Evolutionary conservation across 35 echinoderm and acorn worm species (phyloP), one percentile per base, ranked within the genome.

Genomic region (Heliocidaris tuberculata): DNA sequence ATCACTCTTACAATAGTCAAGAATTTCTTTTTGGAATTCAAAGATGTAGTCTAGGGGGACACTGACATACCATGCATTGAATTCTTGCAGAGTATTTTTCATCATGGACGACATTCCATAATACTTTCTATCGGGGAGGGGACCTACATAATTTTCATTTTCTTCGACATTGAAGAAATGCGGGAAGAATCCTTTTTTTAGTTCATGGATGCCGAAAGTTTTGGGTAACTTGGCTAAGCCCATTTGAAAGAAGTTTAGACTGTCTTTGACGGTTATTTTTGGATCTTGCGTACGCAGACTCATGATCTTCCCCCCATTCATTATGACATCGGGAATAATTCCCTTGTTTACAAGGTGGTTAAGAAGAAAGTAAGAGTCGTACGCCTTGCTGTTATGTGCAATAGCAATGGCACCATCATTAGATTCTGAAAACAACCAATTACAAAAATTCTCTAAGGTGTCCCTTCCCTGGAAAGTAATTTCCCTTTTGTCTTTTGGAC

Each of bases 141-240:
- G 94, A 27, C 94, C 96, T 31, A 95, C 96, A 86, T 97, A 97
- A 31, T 90, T 88, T 95, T 95, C 32, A 94, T 97, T 95, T 49
- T 93, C 92, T 24, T 21, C 24, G 31, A 31, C 94, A 65, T 97
- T 97, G 48, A 97, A 97, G 4, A 88, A 42, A 95, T 97, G 94
- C 12, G 96, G 96, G 93, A 97, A 97, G 56, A 93, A 95, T n/a
- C 94, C 96, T 52, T 97, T 97, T 30, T 95, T 97, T 2, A 97
- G 49, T 24, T 95, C 96, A 32, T 87, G 31, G 5, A 97, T 47
- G 7, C 94, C 96, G 88, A 95, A 96, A 11, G 96, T 93, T 93
- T 96, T 96, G 12, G 96, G 96, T 31, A 96, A 50, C 32, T 94
- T 93, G 7, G 96, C 88, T 93, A 96, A 54, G n/a, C n/a, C n/a